These are phyloP conservation scores for Pristionchus pacificus DNA, from an alignment of 1,140 invertebrate genomes.

Conservation along the genomic window DNA sequence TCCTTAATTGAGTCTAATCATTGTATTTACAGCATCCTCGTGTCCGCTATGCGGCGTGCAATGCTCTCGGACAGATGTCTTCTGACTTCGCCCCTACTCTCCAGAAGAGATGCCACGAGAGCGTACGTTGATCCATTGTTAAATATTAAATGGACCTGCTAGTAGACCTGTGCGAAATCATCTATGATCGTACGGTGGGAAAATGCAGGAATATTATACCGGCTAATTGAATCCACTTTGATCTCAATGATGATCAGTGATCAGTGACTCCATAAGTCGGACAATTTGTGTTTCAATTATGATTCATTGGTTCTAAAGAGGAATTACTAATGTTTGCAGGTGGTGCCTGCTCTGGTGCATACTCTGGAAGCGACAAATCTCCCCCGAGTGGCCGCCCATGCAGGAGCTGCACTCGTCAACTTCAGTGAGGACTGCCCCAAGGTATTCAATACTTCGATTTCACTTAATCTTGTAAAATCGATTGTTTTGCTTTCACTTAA, in stretches of 20 bases:
- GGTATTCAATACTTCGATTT: too few relatives aligned
- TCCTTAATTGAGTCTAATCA: conserved; percentile 57
- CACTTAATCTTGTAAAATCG: too few relatives aligned
- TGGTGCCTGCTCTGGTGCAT: conserved; percentile 81
- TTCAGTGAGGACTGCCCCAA: conserved; percentile 98
- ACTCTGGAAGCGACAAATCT: conserved; percentile 85
- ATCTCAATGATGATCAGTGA: too few relatives aligned
- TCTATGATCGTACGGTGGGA: too few relatives aligned
- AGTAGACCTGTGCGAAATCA: too few relatives aligned
- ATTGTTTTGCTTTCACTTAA: not conserved
- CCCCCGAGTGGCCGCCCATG: conserved; percentile 81
- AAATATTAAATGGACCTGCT: not conserved
- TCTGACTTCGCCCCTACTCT: conserved; percentile 94
- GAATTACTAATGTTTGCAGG: too few relatives aligned
- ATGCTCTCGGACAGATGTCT: conserved; percentile 98
- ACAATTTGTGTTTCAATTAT: too few relatives aligned
- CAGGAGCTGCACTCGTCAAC: conserved; percentile 87
- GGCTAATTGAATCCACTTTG: too few relatives aligned
- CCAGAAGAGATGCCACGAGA: conserved; percentile 94
- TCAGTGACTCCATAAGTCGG: too few relatives aligned
- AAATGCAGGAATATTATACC: too few relatives aligned
- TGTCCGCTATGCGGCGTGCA: conserved; percentile 93
- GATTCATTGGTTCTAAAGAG: too few relatives aligned
- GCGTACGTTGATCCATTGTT: conserved; percentile 55
- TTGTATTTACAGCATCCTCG: conserved; percentile 70